Evolutionary conservation across 2,113 vertebrate genomes (phyloP).

Genomic region (Hymenochirus boettgeri): DNA sequence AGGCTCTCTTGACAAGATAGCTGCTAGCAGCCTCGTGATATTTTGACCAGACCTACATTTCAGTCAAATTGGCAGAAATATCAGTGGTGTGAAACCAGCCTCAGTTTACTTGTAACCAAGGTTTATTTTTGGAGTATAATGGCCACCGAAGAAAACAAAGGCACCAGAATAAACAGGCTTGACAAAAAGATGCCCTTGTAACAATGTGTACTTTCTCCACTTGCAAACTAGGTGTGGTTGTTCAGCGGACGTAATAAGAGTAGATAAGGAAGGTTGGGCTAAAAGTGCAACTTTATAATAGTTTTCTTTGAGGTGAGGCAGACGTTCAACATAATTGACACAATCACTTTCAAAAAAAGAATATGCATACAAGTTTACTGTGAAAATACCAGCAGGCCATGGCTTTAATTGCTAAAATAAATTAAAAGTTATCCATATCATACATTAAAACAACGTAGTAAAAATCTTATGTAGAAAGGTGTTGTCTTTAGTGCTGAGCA

Average conservation of each 20-base stretch:
- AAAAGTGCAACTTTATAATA: constrained; percentile 1
- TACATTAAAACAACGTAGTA: neutral
- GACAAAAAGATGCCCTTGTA: neutral
- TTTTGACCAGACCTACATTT: no score
- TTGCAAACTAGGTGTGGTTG: neutral
- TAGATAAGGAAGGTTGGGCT: neutral
- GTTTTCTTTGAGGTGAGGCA: neutral
- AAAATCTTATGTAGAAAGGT: neutral
- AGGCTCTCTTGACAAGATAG: no score
- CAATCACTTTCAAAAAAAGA: neutral
- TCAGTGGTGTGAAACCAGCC: no score
- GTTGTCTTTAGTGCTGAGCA: neutral
- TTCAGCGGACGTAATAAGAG: neutral
- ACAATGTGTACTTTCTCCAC: neutral
- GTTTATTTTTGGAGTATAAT: no score
- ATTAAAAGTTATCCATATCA: neutral
- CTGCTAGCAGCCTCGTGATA: no score
- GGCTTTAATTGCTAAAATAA: neutral
- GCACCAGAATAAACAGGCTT: neutral
- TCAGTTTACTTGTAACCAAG: no score
- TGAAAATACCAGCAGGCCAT: no score
- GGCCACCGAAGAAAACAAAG: neutral
- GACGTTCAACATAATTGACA: neutral
- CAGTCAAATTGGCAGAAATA: no score
- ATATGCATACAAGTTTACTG: no score